Evolutionary conservation across 2,797 vertebrate species (phyloP), one percentile per base, ranked within the genome.

Genomic region (Sandelia bainsii): DNA sequence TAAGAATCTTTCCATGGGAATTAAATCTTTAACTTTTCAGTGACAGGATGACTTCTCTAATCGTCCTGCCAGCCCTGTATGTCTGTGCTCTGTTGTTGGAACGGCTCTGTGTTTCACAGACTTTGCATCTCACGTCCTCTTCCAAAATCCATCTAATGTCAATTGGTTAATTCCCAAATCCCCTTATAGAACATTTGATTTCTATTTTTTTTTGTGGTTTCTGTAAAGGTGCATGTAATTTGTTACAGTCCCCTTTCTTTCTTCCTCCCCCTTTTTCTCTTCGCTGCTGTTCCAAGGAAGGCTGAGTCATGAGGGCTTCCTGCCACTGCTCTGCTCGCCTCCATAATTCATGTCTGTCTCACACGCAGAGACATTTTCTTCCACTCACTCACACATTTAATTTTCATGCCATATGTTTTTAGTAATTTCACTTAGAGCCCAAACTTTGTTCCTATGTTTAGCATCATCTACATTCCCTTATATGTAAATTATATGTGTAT

Each of bases 301-400:
- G 59, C 84, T 92, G 89, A 90, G 87, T 92, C 91, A 92, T 76
- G 74, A 72, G 75, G 62, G 82, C 88, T 91, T 91, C 90, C 91
- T 91, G 88, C 83, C 68, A 81, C 79, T 48, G 85, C 78, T 78
- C 75, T 20, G 78, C 75, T 87, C 83, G 79, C 92, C 90, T 93
- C 86, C 85, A 87, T 84, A 82, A 80, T 89, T 88, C 77, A 86
- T 87, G 79, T 87, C 83, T 86, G 77, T 85, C 85, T 89, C 73
- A 75, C 82, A 77, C 57, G 27, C 67, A 72, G 69, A 72, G 60
- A 77, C 73, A 49, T 67, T 76, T 78, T 80, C 80, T 81, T 75
- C 81, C 75, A 73, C 87, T 80, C 70, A 19, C 39, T 68, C 63
- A 40, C 53, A 80, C 27, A 67, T 51, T 62, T 71, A 7, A 77